These are phyloP conservation scores for Thecocarcelia acutangulata DNA, from an alignment of 2,888 invertebrate species.

Conservation along the genomic window DNA sequence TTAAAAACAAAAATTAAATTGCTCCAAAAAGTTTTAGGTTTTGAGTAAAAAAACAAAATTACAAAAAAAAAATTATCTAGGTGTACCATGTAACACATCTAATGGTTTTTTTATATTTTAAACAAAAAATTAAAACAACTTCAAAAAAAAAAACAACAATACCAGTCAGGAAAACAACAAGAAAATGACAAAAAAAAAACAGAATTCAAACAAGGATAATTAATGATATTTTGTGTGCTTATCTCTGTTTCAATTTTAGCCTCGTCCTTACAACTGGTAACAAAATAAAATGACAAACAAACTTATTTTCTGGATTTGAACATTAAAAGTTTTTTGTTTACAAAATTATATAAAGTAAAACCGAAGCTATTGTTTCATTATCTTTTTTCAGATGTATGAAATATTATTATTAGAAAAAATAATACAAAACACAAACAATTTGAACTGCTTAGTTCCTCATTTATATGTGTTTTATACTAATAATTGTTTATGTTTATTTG, in stretches of 20 bases:
- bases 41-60: constrained; percentile 32
- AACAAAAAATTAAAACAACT: constrained; percentile 46
- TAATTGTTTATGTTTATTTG: no score
- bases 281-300: constrained; percentile 47
- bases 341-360: constrained; percentile 32
- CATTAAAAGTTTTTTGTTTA: constrained; percentile 34
- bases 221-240: constrained; percentile 79
- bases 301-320: constrained; percentile 27
- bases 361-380: constrained; percentile 65
- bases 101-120: constrained; percentile 56
- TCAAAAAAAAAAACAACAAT: constrained; percentile 40
- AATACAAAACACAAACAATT: constrained; percentile 14
- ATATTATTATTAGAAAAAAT: constrained; percentile 47
- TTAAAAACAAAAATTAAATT: constrained; percentile 22
- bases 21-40: constrained; percentile 47
- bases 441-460: no score
- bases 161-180: constrained; percentile 72
- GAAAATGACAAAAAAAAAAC: constrained; percentile 72
- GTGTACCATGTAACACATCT: constrained; percentile 58
- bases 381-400: constrained; percentile 60
- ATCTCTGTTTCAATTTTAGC: constrained; percentile 73
- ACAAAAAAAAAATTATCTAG: constrained; percentile 37
- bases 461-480: no score
- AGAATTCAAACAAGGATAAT: constrained; percentile 77
- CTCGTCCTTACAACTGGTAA: constrained; percentile 41